Evolutionary conservation across 2,888 invertebrate genomes (phyloP).

Genomic region (Drosophila barbarae): DNA sequence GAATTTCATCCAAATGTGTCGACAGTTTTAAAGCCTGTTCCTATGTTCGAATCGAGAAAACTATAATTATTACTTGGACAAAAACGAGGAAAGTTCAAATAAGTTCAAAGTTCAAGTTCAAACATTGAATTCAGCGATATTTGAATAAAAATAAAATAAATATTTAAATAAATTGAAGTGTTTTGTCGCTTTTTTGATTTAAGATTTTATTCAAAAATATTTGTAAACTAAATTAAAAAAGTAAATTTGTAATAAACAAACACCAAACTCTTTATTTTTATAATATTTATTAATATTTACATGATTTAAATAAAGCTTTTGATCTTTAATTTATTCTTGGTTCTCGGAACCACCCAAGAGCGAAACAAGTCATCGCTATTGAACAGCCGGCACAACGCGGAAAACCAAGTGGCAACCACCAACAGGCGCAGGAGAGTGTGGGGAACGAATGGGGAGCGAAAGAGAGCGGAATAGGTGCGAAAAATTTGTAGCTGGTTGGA

Average conservation of each 20-base stretch:
- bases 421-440: conserved; percentile 21
- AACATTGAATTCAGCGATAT: too few relatives aligned
- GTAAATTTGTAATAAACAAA: not conserved
- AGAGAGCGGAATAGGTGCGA: conserved; percentile 42
- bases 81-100: too few relatives aligned
- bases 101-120: too few relatives aligned
- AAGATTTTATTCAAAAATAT: not conserved
- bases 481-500: conserved; percentile 39
- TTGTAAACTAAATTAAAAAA: not conserved
- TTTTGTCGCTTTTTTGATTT: not conserved
- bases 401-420: conserved; percentile 45
- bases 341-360: conserved; percentile 2
- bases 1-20: not conserved
- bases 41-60: not conserved
- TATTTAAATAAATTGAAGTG: too few relatives aligned
- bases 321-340: not conserved
- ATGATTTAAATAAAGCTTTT: not conserved
- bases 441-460: conserved; percentile 27
- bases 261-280: not conserved
- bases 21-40: not conserved
- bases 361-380: conserved; percentile 8
- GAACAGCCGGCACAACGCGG: conserved; percentile 36
- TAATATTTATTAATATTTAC: not conserved
- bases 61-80: too few relatives aligned
- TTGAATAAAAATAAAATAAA: too few relatives aligned